phyloP scores from a whole-genome alignment of 30 jellyfish, hydroid and myxozoan species.

The Aurelia aurita complex sp. Pacific region DNA sequence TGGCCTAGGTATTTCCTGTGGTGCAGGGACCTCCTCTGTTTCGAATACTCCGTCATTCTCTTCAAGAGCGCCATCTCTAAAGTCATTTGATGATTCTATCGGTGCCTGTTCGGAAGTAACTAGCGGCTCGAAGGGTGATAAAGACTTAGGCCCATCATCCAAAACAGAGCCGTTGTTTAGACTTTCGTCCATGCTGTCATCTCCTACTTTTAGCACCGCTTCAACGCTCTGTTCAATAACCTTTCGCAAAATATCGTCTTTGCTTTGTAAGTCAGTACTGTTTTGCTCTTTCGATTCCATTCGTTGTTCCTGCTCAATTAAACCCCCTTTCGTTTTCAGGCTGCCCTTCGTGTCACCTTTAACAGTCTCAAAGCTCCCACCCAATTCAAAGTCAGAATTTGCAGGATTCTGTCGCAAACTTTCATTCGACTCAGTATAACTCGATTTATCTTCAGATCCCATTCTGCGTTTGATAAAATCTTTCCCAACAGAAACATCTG shows the following conservation, averaged over 20 bases:
- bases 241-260: background rate
- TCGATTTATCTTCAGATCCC: conserved; percentile 13
- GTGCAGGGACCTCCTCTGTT: background rate
- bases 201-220: background rate
- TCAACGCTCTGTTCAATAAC: conserved; percentile 1
- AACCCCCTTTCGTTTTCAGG: background rate
- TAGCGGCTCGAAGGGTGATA: conserved; percentile 54
- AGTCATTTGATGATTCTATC: background rate
- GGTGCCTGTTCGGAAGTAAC: conserved; percentile 51
- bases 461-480: conserved; percentile 1
- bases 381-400: conserved; percentile 1
- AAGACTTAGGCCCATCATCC: conserved; percentile 14
- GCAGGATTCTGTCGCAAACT: conserved; percentile 66
- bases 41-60: background rate
- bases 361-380: conserved; percentile 22
- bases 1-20: background rate
- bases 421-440: conserved; percentile 45
- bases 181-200: background rate
- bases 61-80: background rate
- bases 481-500: conserved; percentile 15
- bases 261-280: background rate
- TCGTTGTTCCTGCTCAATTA: background rate
- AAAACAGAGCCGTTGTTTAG: background rate
- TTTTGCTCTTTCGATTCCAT: background rate
- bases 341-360: conserved; percentile 3